A percentile compares a stretch with the other conserved stretches of the same genome.
These are phyloP conservation scores for Isurus oxyrinchus DNA, from an alignment of 2,113 vertebrate genomes.

Conservation along the genomic window DNA sequence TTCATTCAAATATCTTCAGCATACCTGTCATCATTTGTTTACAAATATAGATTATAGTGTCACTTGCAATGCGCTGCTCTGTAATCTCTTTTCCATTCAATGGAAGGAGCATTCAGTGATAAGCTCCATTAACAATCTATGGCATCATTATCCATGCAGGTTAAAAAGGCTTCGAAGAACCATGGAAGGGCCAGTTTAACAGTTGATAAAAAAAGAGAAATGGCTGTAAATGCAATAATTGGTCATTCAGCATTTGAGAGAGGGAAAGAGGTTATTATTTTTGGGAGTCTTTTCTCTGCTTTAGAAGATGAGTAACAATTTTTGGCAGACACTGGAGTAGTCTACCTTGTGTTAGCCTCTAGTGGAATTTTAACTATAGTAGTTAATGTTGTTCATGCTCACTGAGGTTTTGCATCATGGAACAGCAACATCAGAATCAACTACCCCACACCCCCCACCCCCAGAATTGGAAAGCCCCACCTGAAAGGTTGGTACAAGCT, in stretches of 20 bases:
- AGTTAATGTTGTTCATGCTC: not conserved
- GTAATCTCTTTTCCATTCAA: not conserved
- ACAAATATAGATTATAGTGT: not conserved
- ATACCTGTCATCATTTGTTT: not conserved
- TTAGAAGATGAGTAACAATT: not conserved
- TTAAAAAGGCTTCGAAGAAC: not conserved
- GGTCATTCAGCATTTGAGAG: not conserved
- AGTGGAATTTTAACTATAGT: not conserved
- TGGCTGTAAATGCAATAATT: not conserved
- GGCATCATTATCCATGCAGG: not conserved
- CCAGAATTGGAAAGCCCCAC: too few species aligned
- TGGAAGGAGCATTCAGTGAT: not conserved
- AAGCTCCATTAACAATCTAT: not conserved
- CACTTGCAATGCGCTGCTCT: not conserved
- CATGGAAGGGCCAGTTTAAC: not conserved
- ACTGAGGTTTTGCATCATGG: not conserved
- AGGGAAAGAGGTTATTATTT: not conserved
- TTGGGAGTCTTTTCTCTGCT: not conserved
- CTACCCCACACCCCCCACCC: too few species aligned
- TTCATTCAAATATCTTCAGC: too few species aligned
- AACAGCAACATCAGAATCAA: not conserved
- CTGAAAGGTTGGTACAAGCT: too few species aligned
- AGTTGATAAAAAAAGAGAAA: not conserved
- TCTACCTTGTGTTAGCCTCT: not conserved
- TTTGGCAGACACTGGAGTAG: not conserved